Base-by-base conservation (phyloP, 2,113 vertebrate genomes). In the Eonycteris spelaea region DNA sequence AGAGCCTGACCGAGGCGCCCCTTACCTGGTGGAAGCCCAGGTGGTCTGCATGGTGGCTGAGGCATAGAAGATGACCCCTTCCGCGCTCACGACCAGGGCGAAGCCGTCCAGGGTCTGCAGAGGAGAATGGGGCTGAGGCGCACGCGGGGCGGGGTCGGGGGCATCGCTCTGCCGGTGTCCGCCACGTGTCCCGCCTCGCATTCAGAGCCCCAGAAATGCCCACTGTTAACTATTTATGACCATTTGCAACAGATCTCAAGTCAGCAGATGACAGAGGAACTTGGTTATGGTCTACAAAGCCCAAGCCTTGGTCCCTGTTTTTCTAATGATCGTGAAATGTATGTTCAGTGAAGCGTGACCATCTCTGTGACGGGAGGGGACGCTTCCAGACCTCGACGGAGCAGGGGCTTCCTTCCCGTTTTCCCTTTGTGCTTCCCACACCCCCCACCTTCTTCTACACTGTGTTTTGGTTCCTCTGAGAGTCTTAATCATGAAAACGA, bases 1-100 rank as follows among this genome's bases (percentile, higher is more conserved):
- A 51, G 48, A 14, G 48, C 13, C 48, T 51, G 61, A 59, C 0
- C 0, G 73, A 40, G 43, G 15, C 11, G 38, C 12, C 10, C 5
- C 30, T 95, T 98, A 99, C 99, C 99, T 99, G 99, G 98, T 99
- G 99, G 98, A 99, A 99, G 84, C 99, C 99, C 97, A 99, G 98
- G 77, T 99, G 99, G 97, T 99, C 99, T 96, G 99, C 99, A 99
- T 99, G 7, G 99, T 99, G 0, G 99, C 99, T 3, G 99, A 99
- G 0, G 99, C 99, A 14, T 99, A 99, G 93, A 99, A 99, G 90
- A 99, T 99, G 99, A 99, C 99, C 59, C 99, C 99, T 79, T 99
- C 99, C 16, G 99, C 99, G 97, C 99, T 99, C 96, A 99, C 99
- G 82, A 99, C 99, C 98, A 99, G 96, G 0, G 99, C 99, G 82